phyloP scores from a whole-genome alignment of 2,797 vertebrate genomes.

The Macroramphosus scolopax region DNA sequence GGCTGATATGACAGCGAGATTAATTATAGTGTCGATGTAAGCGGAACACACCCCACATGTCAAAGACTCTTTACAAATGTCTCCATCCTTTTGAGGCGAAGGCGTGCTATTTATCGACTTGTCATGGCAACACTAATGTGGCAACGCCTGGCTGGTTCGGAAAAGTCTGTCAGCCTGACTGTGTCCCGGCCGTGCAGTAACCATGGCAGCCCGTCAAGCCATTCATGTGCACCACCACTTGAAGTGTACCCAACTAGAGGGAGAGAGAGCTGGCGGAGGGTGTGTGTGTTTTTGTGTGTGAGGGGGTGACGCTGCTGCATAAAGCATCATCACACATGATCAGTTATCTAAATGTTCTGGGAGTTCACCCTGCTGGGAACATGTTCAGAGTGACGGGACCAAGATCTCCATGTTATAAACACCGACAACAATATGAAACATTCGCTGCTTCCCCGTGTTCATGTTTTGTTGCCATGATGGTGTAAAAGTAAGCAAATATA shows the following conservation, averaged over 20 bases:
- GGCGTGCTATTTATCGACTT: slow-evolving; percentile 62
- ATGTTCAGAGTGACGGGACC: slow-evolving; percentile 19
- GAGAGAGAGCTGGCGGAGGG: slow-evolving; percentile 28
- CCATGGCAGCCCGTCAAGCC: slow-evolving; percentile 69
- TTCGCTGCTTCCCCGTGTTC: no score
- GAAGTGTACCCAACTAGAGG: slow-evolving; percentile 49
- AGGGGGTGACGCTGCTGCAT: slow-evolving; percentile 22
- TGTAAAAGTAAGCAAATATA: slow-evolving; percentile 3
- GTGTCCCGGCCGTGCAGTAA: slow-evolving; percentile 60
- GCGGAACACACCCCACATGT: slow-evolving; percentile 1
- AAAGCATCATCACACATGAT: slow-evolving; percentile 46
- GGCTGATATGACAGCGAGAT: not conserved
- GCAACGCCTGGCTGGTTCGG: slow-evolving; percentile 56
- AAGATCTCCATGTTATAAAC: no score
- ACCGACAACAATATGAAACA: no score
- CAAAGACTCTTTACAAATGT: slow-evolving; percentile 5
- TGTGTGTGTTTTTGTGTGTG: slow-evolving; percentile 17
- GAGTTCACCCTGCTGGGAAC: slow-evolving; percentile 32
- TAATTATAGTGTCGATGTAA: slow-evolving; percentile 1
- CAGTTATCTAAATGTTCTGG: slow-evolving; percentile 36
- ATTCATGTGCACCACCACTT: slow-evolving; percentile 62
- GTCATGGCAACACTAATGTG: slow-evolving; percentile 57
- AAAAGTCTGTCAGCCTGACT: slow-evolving; percentile 64
- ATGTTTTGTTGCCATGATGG: not conserved
- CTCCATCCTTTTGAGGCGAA: slow-evolving; percentile 21